Conservation (phyloP, 1,140 invertebrate genomes). For the Riptortus pedestris region DNA sequence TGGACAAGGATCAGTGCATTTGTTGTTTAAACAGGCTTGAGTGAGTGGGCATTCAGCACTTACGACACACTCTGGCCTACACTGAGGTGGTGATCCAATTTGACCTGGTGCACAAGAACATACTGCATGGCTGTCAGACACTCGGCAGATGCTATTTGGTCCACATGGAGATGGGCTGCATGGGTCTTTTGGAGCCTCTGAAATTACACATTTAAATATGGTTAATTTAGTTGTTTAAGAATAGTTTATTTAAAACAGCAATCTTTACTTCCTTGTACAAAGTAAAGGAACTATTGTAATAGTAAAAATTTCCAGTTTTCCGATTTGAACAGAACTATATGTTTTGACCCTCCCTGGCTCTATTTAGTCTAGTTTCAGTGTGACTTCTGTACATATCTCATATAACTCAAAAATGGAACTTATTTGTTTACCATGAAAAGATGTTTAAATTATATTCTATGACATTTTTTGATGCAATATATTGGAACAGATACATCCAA, state of each 20-base stretch:
- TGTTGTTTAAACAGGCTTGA: slow-evolving; percentile 62
- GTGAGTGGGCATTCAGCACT: slow-evolving; percentile 68
- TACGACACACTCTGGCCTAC: slow-evolving; percentile 66
- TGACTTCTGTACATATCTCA: too few relatives aligned
- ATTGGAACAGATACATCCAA: too few relatives aligned
- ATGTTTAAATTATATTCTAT: too few relatives aligned
- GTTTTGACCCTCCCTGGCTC: too few relatives aligned
- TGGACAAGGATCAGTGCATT: slow-evolving; percentile 65
- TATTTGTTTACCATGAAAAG: too few relatives aligned
- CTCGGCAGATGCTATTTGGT: slow-evolving; percentile 56
- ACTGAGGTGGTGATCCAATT: slow-evolving; percentile 56
- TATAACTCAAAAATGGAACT: too few relatives aligned
- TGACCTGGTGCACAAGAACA: slow-evolving; percentile 53
- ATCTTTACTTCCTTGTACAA: too few relatives aligned
- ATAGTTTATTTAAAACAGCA: neutral
- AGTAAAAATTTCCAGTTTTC: too few relatives aligned
- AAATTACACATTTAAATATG: slow-evolving; percentile 22
- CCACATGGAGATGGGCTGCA: slow-evolving; percentile 54
- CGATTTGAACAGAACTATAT: too few relatives aligned
- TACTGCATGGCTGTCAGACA: slow-evolving; percentile 52
- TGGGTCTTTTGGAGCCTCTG: slow-evolving; percentile 35
- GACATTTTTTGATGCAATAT: too few relatives aligned
- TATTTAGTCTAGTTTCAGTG: too few relatives aligned
- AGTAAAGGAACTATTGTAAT: too few relatives aligned
- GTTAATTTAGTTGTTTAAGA: neutral